phyloP scores from a whole-genome alignment of 1,140 invertebrate genomes.

The Drosophila ercepeae region DNA sequence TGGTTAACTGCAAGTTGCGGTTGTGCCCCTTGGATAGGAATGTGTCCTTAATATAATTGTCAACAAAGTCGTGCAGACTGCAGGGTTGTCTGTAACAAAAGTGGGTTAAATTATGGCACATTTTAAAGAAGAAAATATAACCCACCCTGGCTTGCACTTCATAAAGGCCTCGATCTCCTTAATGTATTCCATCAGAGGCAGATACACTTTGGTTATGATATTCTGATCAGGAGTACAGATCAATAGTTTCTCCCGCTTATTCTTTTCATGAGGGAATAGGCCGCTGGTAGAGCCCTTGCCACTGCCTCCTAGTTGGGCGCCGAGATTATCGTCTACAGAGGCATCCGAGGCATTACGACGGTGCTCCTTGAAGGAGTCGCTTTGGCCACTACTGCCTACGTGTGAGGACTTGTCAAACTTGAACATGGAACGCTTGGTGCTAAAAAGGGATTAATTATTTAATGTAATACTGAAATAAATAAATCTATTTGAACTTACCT shows the following conservation, averaged over 20 bases:
- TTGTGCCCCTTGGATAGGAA: slow-evolving; percentile 87
- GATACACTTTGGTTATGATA: slow-evolving; percentile 91
- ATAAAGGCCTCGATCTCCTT: slow-evolving; percentile 90
- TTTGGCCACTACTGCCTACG: slow-evolving; percentile 85
- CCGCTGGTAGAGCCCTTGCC: slow-evolving; percentile 64
- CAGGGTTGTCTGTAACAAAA: slow-evolving; percentile 84
- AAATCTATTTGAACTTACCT: slow-evolving; percentile 81
- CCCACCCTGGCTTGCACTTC: slow-evolving; percentile 87
- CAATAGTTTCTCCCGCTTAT: slow-evolving; percentile 85
- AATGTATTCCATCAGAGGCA: slow-evolving; percentile 90
- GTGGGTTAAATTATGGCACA: too few species aligned
- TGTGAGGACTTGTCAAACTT: slow-evolving; percentile 92
- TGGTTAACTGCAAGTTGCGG: slow-evolving; percentile 85
- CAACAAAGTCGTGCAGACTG: slow-evolving; percentile 90
- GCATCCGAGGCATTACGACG: slow-evolving; percentile 82
- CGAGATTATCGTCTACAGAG: slow-evolving; percentile 72
- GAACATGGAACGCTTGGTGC: slow-evolving; percentile 86
- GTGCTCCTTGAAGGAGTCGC: slow-evolving; percentile 87
- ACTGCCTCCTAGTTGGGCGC: slow-evolving; percentile 49
- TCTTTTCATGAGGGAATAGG: slow-evolving; percentile 63
- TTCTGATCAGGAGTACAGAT: slow-evolving; percentile 90
- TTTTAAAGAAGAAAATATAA: neutral
- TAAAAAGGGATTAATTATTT: slow-evolving; percentile 1
- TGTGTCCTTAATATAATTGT: slow-evolving; percentile 90
- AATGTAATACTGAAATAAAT: neutral